A percentile compares a stretch with the other conserved stretches of the same genome.
Conservation (phyloP, 37 sponge, comb jelly and placozoan species). For the Corticium candelabrum region DNA sequence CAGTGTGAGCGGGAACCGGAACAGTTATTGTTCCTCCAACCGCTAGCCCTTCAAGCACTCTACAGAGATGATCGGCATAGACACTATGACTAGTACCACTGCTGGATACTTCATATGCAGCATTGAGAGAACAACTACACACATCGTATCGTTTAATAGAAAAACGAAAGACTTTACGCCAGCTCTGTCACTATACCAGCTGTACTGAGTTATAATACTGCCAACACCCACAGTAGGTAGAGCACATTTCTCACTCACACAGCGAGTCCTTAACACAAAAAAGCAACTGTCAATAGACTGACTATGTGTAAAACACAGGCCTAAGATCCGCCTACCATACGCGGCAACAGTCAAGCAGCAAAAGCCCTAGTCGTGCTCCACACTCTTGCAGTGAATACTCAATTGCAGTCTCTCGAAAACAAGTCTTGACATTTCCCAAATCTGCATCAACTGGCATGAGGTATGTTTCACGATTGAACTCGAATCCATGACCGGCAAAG, state of each 20-base stretch:
- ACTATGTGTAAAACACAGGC: too few relatives aligned
- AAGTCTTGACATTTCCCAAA: neutral
- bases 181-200: neutral
- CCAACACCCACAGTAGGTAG: too few relatives aligned
- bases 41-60: neutral
- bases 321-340: too few relatives aligned
- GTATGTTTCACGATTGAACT: neutral
- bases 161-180: neutral
- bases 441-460: neutral
- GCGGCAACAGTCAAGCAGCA: conserved; percentile 1
- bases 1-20: too few relatives aligned
- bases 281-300: too few relatives aligned
- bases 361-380: neutral
- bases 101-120: neutral
- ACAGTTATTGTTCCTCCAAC: too few relatives aligned
- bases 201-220: neutral
- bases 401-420: neutral
- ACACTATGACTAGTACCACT: neutral
- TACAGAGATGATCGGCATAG: neutral
- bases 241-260: too few relatives aligned
- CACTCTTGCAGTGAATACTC: neutral
- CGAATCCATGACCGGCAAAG: neutral
- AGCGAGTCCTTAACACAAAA: too few relatives aligned
- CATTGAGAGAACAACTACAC: neutral
- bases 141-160: neutral